These are phyloP conservation scores for Suncus etruscus DNA, from an alignment of 2,113 vertebrate genomes.

Conservation along the genomic window DNA sequence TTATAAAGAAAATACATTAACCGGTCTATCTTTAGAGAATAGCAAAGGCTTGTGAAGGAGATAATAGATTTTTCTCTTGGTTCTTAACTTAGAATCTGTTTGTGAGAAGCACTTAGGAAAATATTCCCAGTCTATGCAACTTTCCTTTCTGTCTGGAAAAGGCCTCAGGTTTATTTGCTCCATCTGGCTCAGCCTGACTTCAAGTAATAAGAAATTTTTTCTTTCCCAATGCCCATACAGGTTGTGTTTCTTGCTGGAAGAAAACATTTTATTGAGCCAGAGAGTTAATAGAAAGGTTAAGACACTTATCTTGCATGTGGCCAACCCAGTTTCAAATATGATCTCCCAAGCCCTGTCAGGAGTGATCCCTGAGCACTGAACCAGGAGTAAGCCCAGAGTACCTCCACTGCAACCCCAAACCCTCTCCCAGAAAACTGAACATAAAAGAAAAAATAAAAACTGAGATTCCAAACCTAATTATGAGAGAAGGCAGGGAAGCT, in stretches of 20 bases:
- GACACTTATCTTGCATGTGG: no score
- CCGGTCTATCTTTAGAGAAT: slow-evolving; percentile 60
- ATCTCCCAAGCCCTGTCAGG: no score
- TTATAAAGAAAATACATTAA: slow-evolving; percentile 61
- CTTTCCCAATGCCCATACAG: not conserved
- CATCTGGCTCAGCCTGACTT: slow-evolving; percentile 24
- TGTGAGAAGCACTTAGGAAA: slow-evolving; percentile 60
- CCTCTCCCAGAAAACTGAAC: no score
- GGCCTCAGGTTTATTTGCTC: not conserved
- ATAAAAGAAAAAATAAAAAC: not conserved
- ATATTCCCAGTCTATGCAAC: slow-evolving; percentile 33
- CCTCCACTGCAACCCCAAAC: no score
- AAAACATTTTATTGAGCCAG: no score
- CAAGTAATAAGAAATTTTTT: slow-evolving; percentile 2
- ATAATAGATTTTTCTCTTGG: slow-evolving; percentile 40
- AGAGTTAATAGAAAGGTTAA: no score
- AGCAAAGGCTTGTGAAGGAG: slow-evolving; percentile 28
- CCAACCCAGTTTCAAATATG: no score
- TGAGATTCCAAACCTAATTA: slow-evolving; percentile 45
- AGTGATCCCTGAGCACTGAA: no score
- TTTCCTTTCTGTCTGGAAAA: slow-evolving; percentile 1
- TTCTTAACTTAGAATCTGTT: slow-evolving; percentile 56
- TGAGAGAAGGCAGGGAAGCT: not conserved
- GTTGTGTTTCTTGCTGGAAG: no score
- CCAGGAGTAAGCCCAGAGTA: no score